Conservation (phyloP, 2,113 vertebrate genomes). For the Excalfactoria chinensis region DNA sequence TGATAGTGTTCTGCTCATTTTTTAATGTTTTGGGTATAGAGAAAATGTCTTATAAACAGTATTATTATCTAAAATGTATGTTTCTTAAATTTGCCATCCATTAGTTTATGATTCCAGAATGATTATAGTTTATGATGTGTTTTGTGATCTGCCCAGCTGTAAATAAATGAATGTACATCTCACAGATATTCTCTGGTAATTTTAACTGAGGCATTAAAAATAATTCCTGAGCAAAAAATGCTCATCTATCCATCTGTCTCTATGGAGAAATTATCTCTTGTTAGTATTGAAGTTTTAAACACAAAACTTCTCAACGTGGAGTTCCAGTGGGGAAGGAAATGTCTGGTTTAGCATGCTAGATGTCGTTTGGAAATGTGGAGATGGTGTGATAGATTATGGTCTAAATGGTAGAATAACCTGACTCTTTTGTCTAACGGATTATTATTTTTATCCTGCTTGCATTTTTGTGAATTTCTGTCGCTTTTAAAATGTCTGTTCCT, state of each 20-base stretch:
- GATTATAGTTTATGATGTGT: not conserved
- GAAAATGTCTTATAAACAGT: not conserved
- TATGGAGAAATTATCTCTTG: not conserved
- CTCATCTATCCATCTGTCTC: not conserved
- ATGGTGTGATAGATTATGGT: not conserved
- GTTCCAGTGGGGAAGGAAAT: not conserved
- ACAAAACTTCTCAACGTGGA: accelerated
- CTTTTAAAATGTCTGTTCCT: not conserved
- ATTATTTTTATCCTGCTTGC: not conserved
- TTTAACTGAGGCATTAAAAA: conserved; percentile 8
- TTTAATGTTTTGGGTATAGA: not conserved
- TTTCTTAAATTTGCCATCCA: conserved; percentile 19
- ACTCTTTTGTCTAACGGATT: not conserved
- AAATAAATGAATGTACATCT: not conserved
- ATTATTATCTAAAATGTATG: not conserved
- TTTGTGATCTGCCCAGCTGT: not conserved
- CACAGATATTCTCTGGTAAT: conserved; percentile 17
- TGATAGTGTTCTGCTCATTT: not conserved
- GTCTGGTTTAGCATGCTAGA: not conserved
- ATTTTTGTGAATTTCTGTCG: not conserved
- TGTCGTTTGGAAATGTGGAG: not conserved
- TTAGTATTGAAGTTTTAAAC: not conserved
- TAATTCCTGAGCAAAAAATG: not conserved
- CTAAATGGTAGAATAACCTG: not conserved
- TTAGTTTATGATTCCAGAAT: not conserved